phyloP scores from a whole-genome alignment of 1,140 invertebrate genomes.

The Drosophila pseudoananassae region DNA sequence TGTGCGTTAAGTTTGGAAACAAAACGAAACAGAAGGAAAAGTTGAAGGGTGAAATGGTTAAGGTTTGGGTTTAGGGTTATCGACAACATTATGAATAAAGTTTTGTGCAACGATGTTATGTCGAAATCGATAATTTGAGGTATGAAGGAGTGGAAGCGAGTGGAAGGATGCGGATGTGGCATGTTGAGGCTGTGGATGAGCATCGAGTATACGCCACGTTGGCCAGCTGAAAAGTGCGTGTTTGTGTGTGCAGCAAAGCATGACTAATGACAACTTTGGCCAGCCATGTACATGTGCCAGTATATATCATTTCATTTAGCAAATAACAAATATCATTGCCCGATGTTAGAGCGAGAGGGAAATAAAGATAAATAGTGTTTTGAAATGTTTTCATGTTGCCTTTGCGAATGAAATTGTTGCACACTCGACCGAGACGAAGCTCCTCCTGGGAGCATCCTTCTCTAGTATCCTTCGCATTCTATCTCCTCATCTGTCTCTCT shows the following conservation, averaged over 20 bases:
- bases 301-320: conserved; percentile 76
- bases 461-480: conserved; percentile 1
- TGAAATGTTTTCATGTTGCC: conserved; percentile 64
- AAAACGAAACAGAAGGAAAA: conserved; percentile 10
- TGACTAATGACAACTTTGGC: conserved; percentile 76
- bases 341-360: conserved; percentile 17
- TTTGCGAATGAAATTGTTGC: conserved; percentile 55
- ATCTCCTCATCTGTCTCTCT: not conserved
- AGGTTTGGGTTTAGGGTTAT: not conserved
- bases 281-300: conserved; percentile 43
- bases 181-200: not conserved
- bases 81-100: conserved; percentile 58
- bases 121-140: conserved; percentile 59
- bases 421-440: conserved; percentile 48
- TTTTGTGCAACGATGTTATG: conserved; percentile 32
- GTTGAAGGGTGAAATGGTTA: not conserved
- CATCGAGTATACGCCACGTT: conserved; percentile 66
- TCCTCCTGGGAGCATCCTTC: conserved; percentile 20
- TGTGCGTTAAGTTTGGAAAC: conserved; percentile 43
- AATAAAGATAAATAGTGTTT: conserved; percentile 78
- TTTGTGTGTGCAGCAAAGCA: conserved; percentile 62
- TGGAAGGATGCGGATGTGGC: conserved; percentile 23
- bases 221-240: conserved; percentile 27
- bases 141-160: conserved; percentile 17
- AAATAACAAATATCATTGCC: conserved; percentile 71